Percentiles rank a stretch among this genome's conserved stretches.
Conservation (phyloP, 1,140 invertebrate genomes). For the Lordiphosa mommai region DNA sequence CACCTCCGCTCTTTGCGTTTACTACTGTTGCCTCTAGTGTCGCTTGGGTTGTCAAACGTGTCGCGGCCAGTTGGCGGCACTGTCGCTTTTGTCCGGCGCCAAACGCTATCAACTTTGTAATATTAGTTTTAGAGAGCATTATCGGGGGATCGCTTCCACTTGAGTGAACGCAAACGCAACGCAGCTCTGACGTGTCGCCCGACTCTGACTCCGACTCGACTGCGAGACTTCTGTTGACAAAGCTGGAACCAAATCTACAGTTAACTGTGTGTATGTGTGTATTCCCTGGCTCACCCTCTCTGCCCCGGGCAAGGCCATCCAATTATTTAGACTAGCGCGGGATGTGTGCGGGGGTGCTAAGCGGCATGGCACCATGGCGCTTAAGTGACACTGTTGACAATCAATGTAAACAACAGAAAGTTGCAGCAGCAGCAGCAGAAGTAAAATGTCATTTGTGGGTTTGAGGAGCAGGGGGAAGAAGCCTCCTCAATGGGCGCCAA, state of each 20-base stretch:
- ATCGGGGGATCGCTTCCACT: conserved; percentile 76
- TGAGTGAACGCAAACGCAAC: conserved; percentile 47
- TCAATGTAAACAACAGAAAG: conserved; percentile 64
- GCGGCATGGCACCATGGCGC: conserved; percentile 54
- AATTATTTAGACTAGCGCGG: conserved; percentile 11
- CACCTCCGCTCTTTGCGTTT: conserved; percentile 7
- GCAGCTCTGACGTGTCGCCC: conserved; percentile 21
- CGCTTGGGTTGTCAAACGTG: conserved; percentile 75
- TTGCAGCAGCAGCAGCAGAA: conserved; percentile 21
- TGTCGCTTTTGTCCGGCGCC: conserved; percentile 75
- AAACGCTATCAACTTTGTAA: conserved; percentile 75
- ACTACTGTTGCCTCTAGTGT: conserved; percentile 29
- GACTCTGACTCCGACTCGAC: background rate
- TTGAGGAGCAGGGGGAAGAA: background rate
- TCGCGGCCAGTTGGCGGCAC: conserved; percentile 78
- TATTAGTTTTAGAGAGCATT: conserved; percentile 78
- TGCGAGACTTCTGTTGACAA: conserved; percentile 14
- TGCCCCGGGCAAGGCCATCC: conserved; percentile 35
- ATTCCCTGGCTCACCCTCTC: conserved; percentile 15
- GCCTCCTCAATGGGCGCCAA: conserved; percentile 10
- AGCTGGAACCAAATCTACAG: conserved; percentile 25
- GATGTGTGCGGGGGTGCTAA: conserved; percentile 8
- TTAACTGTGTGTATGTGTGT: conserved; percentile 6
- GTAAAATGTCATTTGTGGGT: conserved; percentile 11
- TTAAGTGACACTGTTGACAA: conserved; percentile 73